Percentiles rank a stretch among this genome's conserved stretches.
These are phyloP conservation scores for Cassiopea andromeda DNA, from an alignment of 30 jellyfish, hydroid and myxozoan genomes.

Conservation along the genomic window DNA sequence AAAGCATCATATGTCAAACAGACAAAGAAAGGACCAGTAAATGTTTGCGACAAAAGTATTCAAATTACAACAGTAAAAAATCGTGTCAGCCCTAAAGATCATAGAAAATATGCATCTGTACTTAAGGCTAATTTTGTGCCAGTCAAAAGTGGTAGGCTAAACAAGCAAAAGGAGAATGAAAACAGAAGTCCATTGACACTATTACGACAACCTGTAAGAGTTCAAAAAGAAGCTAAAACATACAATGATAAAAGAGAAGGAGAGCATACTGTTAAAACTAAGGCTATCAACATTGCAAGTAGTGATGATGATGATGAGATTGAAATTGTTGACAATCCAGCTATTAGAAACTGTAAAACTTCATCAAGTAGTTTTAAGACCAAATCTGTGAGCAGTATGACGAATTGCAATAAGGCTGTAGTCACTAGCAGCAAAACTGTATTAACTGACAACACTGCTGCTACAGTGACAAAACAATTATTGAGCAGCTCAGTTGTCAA, in stretches of 20 bases:
- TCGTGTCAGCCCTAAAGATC: background rate
- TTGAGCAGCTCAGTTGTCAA: background rate
- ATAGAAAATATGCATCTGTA: background rate
- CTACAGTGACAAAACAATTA: too few relatives aligned
- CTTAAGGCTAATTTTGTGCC: background rate
- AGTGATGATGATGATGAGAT: background rate
- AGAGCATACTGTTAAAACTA: background rate
- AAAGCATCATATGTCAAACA: constrained; percentile 12
- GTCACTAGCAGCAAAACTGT: background rate
- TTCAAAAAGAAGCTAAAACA: constrained; percentile 17
- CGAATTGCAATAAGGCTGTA: background rate
- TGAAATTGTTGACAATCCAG: background rate
- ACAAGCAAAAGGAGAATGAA: background rate
- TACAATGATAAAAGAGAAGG: background rate
- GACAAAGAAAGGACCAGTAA: constrained; percentile 11
- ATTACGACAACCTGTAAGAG: constrained; percentile 15
- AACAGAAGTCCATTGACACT: constrained; percentile 4
- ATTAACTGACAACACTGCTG: background rate
- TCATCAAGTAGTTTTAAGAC: background rate
- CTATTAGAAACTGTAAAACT: background rate
- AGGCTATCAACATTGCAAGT: background rate
- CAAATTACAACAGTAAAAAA: constrained; percentile 23
- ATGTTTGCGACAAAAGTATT: constrained; percentile 20
- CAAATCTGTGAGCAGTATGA: background rate
- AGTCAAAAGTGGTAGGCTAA: too few relatives aligned